Evolutionary conservation across 53 echinoderm and acorn worm genomes (phyloP).

Genomic region (Patiria pectinifera): DNA sequence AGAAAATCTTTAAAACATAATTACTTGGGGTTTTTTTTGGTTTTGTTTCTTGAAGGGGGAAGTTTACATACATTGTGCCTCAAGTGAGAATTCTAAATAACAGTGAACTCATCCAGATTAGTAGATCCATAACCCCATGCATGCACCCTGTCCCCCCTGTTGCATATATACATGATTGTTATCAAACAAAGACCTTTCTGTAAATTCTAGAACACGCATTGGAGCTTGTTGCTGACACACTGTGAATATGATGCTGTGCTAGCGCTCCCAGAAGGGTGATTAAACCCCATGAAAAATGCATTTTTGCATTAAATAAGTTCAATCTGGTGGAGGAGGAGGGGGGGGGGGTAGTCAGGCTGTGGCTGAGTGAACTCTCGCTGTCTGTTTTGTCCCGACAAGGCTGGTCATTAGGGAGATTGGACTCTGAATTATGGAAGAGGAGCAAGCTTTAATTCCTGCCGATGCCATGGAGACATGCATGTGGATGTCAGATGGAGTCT

Average conservation of each 20-base stretch:
- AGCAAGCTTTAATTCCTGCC: not conserved
- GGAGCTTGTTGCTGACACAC: not conserved
- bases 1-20: too few species aligned
- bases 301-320: constrained; percentile 52
- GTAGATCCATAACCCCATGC: not conserved
- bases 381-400: not conserved
- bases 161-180: not conserved
- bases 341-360: not conserved
- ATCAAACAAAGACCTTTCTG: not conserved
- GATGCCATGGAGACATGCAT: constrained; percentile 14
- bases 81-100: too few species aligned
- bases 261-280: constrained; percentile 41
- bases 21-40: too few species aligned
- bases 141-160: not conserved
- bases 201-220: not conserved
- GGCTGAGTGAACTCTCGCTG: too few species aligned
- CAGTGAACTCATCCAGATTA: not conserved
- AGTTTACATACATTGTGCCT: too few species aligned
- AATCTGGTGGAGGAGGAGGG: not conserved
- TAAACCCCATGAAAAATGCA: constrained; percentile 55
- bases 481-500: not conserved
- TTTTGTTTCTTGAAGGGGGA: too few species aligned
- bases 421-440: constrained; percentile 44
- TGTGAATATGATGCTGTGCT: not conserved
- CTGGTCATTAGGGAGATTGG: constrained; percentile 56